Percentiles rank a stretch among this genome's conserved stretches.
Conservation (phyloP, 2,797 vertebrate species). For the Enteromius paludinosus region DNA sequence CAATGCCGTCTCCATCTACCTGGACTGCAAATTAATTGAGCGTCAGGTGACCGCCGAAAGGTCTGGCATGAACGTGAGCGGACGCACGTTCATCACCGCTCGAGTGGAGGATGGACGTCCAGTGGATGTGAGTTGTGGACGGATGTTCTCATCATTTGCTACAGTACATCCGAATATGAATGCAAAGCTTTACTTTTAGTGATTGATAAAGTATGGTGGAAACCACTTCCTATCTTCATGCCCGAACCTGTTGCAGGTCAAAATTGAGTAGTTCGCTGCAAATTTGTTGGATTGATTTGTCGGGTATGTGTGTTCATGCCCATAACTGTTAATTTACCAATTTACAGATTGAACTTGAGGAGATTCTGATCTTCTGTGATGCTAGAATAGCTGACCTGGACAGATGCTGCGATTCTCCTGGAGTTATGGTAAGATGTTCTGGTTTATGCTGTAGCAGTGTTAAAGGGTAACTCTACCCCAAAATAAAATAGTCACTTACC, state of each 20-base stretch:
- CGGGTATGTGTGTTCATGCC: not conserved
- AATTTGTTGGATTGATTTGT: not conserved
- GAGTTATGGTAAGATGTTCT: constrained; percentile 80
- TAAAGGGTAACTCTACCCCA: not conserved
- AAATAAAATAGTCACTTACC: no score
- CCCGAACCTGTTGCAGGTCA: not conserved
- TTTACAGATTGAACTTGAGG: constrained; percentile 91
- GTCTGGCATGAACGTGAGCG: constrained; percentile 78
- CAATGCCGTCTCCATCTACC: constrained; percentile 84
- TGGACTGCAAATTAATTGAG: constrained; percentile 93
- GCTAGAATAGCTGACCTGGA: constrained; percentile 84
- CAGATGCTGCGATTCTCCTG: constrained; percentile 86
- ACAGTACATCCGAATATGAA: not conserved
- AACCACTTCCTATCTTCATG: not conserved
- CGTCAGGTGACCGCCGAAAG: constrained; percentile 82
- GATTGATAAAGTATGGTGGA: not conserved
- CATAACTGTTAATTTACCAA: constrained; percentile 47
- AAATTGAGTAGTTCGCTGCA: not conserved
- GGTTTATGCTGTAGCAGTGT: not conserved
- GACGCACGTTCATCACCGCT: constrained; percentile 87
- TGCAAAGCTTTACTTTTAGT: not conserved
- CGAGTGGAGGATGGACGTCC: constrained; percentile 87
- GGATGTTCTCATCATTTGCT: not conserved
- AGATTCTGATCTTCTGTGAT: constrained; percentile 89
- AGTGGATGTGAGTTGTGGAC: constrained; percentile 86